phyloP scores from a whole-genome alignment of 2,888 invertebrate genomes.

The Argyresthia goedartella region DNA sequence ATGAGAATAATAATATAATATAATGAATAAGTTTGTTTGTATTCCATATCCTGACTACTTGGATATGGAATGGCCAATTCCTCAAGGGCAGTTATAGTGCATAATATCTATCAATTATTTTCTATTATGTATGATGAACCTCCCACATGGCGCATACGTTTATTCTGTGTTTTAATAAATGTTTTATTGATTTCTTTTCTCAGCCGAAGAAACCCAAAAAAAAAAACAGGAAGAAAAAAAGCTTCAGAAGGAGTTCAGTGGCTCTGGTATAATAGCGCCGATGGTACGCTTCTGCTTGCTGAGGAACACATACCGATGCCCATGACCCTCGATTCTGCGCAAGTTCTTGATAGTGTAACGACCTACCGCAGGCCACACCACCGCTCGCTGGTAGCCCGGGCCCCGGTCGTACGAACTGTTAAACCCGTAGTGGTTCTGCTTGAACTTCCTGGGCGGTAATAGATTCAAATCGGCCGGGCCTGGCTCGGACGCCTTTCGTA shows the following conservation, averaged over 20 bases:
- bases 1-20: too few relatives aligned
- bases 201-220: too few relatives aligned
- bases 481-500: slow-evolving; percentile 56
- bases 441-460: slow-evolving; percentile 25
- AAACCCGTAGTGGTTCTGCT: slow-evolving; percentile 33
- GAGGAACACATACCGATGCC: slow-evolving; percentile 45
- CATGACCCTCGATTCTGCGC: slow-evolving; percentile 32
- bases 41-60: too few relatives aligned
- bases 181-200: too few relatives aligned
- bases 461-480: slow-evolving; percentile 59
- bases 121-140: too few relatives aligned
- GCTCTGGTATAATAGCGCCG: slow-evolving; percentile 35
- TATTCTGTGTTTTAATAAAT: too few relatives aligned
- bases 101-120: too few relatives aligned
- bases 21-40: too few relatives aligned
- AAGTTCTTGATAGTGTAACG: slow-evolving; percentile 28
- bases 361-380: slow-evolving; percentile 57
- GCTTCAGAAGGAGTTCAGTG: slow-evolving; percentile 47
- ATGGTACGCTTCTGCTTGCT: slow-evolving; percentile 44
- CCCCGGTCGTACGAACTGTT: slow-evolving; percentile 49
- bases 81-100: too few relatives aligned
- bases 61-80: too few relatives aligned
- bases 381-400: slow-evolving; percentile 36
- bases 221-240: too few relatives aligned
- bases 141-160: too few relatives aligned